Evolutionary conservation across 2,113 vertebrate genomes (phyloP).

Genomic region (Galeopterus variegatus): DNA sequence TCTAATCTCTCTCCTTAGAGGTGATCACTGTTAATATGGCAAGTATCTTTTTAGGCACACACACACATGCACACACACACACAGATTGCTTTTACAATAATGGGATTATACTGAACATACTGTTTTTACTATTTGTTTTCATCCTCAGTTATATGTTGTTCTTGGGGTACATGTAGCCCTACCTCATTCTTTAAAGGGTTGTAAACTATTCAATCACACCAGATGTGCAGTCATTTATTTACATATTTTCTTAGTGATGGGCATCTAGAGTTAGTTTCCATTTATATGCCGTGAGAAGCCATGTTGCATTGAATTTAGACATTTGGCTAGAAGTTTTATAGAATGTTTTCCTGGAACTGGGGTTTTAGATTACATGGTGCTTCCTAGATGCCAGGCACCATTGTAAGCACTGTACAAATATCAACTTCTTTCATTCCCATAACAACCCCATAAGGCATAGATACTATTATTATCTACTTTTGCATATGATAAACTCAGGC

Average conservation of each 20-base stretch:
- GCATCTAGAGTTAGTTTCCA: conserved; percentile 13
- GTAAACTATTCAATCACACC: not conserved
- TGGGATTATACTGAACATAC: not conserved
- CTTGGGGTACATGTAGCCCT: not conserved
- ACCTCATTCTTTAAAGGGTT: conserved; percentile 17
- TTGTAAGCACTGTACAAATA: not conserved
- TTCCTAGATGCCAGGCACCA: not conserved
- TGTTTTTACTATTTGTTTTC: conserved; percentile 20
- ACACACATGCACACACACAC: not conserved
- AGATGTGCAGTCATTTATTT: not conserved
- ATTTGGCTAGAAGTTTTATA: conserved; percentile 16
- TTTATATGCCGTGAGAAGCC: not conserved
- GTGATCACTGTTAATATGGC: not conserved
- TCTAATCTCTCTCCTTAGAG: not conserved
- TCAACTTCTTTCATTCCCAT: not conserved
- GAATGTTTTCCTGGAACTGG: not conserved
- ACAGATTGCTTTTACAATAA: not conserved
- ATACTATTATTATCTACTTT: not conserved
- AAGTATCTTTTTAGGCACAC: not conserved
- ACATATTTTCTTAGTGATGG: not conserved
- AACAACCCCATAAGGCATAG: not conserved
- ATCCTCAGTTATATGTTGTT: not conserved
- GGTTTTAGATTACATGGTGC: not conserved
- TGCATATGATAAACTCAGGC: not conserved
- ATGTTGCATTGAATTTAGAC: not conserved